phyloP scores from a whole-genome alignment of 37 sponge, comb jelly and placozoan species.

The Halisarca cf. caerulea region DNA sequence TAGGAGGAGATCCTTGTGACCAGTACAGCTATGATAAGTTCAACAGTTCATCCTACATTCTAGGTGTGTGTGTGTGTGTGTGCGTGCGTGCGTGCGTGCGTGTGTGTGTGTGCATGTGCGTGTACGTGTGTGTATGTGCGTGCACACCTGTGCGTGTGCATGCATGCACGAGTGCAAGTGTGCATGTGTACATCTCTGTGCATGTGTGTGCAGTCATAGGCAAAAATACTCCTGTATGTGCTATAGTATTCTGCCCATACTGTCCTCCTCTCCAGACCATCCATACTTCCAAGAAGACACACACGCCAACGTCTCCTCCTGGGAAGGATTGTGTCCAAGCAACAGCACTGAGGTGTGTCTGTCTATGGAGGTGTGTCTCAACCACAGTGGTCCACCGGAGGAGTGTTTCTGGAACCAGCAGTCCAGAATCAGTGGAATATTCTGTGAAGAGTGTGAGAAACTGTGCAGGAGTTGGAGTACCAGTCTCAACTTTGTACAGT shows the following conservation, averaged over 20 bases:
- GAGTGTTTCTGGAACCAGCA: constrained; percentile 58
- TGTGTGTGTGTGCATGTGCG: no score
- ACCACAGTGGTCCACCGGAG: constrained; percentile 31
- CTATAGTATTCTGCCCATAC: no score
- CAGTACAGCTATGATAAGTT: constrained; percentile 27
- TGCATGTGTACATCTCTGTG: no score
- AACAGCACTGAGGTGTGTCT: not conserved
- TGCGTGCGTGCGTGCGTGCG: no score
- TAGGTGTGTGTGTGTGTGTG: no score
- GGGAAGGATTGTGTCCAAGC: not conserved
- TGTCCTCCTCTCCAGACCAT: not conserved
- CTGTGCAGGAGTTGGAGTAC: constrained; percentile 30
- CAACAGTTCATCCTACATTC: no score
- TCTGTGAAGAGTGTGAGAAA: constrained; percentile 35
- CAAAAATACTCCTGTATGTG: no score
- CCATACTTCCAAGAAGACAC: not conserved
- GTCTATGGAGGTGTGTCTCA: not conserved
- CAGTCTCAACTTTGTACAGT: constrained; percentile 50
- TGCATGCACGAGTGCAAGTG: no score
- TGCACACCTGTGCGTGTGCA: no score
- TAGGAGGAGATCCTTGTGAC: constrained; percentile 56
- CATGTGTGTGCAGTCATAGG: no score
- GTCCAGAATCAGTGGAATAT: constrained; percentile 35
- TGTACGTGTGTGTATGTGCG: no score
- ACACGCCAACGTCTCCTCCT: not conserved